Evolutionary conservation across 2,888 invertebrate species (phyloP).

Genomic region (Mythimna vitellina): DNA sequence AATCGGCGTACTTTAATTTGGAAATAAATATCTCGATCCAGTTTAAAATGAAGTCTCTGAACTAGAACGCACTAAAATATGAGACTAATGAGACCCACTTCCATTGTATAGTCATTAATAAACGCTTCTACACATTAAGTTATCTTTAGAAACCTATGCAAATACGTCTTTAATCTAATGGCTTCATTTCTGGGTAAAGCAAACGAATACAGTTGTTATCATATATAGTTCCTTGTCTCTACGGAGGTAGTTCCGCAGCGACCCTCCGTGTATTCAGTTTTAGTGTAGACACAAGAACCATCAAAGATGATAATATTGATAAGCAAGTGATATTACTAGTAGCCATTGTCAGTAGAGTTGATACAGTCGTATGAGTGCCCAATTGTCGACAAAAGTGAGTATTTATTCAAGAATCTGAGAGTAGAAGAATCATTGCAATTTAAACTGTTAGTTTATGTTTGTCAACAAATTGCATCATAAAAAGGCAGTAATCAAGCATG

Average conservation of each 20-base stretch:
- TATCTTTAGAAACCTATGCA: not conserved
- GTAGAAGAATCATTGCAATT: not conserved
- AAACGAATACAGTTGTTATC: not conserved
- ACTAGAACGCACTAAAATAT: not conserved
- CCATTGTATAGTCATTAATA: not conserved
- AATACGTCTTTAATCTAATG: not conserved
- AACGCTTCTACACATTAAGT: slow-evolving; percentile 11
- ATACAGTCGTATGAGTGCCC: not conserved
- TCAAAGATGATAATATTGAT: not conserved
- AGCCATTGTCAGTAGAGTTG: too few species aligned
- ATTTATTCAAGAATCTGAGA: not conserved
- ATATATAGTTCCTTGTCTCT: not conserved
- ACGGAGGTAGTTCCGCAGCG: not conserved
- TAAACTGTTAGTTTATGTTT: not conserved
- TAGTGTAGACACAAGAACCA: not conserved
- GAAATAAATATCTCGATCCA: not conserved
- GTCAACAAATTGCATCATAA: not conserved
- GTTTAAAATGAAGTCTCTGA: slow-evolving; percentile 10
- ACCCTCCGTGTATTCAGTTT: too few species aligned
- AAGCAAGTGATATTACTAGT: not conserved
- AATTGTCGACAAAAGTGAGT: too few species aligned
- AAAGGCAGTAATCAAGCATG: not conserved
- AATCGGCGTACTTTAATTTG: too few species aligned
- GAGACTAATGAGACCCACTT: not conserved
- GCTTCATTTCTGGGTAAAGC: not conserved